phyloP scores from a whole-genome alignment of 2,797 vertebrate species.

The Macroramphosus scolopax region DNA sequence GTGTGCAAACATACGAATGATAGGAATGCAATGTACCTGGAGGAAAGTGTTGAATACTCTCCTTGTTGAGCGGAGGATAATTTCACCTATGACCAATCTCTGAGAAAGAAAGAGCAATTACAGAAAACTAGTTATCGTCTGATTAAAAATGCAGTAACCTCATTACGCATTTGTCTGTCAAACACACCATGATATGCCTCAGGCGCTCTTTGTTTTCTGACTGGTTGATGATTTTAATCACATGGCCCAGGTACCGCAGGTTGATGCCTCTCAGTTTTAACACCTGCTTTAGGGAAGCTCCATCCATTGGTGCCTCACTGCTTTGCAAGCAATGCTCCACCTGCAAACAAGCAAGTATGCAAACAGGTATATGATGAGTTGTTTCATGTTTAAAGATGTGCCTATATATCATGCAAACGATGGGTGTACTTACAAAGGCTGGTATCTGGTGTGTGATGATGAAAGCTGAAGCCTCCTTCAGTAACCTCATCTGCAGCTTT shows the following conservation, averaged over 20 bases:
- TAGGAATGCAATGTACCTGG: conserved; percentile 75
- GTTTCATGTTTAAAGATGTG: conserved; percentile 2
- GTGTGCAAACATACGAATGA: not conserved
- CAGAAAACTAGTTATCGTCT: not conserved
- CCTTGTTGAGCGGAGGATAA: conserved; percentile 77
- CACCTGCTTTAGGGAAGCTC: conserved; percentile 73
- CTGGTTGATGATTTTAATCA: conserved; percentile 69
- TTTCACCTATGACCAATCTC: conserved; percentile 73
- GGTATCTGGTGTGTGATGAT: conserved; percentile 80
- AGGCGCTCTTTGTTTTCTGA: conserved; percentile 74
- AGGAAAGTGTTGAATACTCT: conserved; percentile 79
- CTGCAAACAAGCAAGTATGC: conserved; percentile 50
- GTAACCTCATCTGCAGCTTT: conserved; percentile 74
- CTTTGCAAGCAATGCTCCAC: conserved; percentile 72
- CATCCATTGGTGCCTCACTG: conserved; percentile 76
- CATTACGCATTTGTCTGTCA: no score
- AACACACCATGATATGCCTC: conserved; percentile 79
- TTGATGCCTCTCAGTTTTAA: conserved; percentile 82
- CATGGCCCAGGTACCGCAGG: conserved; percentile 80
- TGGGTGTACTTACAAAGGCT: conserved; percentile 73
- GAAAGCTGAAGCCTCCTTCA: conserved; percentile 79
- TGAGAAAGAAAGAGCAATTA: conserved; percentile 41
- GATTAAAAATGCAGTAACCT: not conserved
- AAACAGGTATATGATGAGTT: not conserved
- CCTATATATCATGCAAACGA: conserved; percentile 3